phyloP scores from a whole-genome alignment of 1,140 invertebrate species.

The Drosophila bocqueti region DNA sequence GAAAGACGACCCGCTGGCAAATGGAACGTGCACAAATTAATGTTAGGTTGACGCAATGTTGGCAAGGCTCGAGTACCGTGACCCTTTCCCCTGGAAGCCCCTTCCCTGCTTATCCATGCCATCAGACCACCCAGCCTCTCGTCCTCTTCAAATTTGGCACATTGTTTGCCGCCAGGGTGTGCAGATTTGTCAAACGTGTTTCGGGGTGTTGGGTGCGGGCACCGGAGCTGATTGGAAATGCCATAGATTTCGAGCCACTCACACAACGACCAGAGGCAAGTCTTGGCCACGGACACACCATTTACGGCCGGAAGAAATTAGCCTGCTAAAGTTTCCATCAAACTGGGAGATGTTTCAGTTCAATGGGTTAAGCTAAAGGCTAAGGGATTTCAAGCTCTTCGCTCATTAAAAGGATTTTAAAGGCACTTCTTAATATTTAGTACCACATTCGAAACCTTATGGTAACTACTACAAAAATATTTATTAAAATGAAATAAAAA shows the following conservation, averaged over 20 bases:
- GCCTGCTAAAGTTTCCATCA: slow-evolving; percentile 25
- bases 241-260: slow-evolving; percentile 43
- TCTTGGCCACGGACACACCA: slow-evolving; percentile 2
- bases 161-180: slow-evolving; percentile 68
- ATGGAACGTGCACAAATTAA: slow-evolving; percentile 80
- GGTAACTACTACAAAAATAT: too few relatives aligned
- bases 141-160: slow-evolving; percentile 68
- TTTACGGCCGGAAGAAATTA: slow-evolving; percentile 45
- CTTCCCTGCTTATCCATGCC: background rate
- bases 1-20: slow-evolving; percentile 55
- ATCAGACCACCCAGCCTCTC: background rate
- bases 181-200: slow-evolving; percentile 63
- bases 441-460: too few relatives aligned
- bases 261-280: slow-evolving; percentile 21
- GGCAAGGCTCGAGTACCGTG: slow-evolving; percentile 59
- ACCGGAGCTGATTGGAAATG: slow-evolving; percentile 55
- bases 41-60: slow-evolving; percentile 69
- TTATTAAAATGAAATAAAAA: too few relatives aligned
- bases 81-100: slow-evolving; percentile 2
- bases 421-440: too few relatives aligned
- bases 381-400: too few relatives aligned
- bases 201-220: background rate
- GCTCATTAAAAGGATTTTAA: background rate
- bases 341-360: background rate
- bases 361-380: background rate